Conservation (phyloP, 2,113 vertebrate species). For the Zosterops japonicus region DNA sequence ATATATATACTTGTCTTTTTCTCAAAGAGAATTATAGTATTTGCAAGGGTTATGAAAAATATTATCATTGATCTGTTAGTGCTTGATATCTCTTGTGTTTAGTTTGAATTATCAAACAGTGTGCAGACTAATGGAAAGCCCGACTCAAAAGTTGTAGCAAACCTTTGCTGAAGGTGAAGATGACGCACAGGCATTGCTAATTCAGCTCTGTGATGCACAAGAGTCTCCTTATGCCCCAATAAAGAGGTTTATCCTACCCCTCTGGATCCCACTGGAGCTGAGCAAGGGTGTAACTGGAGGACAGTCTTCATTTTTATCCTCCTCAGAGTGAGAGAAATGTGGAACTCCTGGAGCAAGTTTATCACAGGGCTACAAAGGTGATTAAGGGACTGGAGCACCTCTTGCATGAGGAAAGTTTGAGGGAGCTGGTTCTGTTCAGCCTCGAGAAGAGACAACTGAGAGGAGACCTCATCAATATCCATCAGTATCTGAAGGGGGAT, state of each 20-base stretch:
- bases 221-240: neutral
- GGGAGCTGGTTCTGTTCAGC: too few species aligned
- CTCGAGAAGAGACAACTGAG: too few species aligned
- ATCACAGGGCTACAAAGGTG: neutral
- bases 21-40: neutral
- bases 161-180: neutral
- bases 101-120: neutral
- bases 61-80: neutral
- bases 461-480: too few species aligned
- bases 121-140: neutral
- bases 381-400: neutral
- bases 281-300: accelerated
- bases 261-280: neutral
- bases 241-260: neutral
- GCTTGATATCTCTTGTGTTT: neutral
- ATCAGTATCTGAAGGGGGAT: too few species aligned
- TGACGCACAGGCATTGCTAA: neutral
- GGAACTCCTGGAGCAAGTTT: neutral
- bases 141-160: neutral
- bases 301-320: neutral
- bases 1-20: neutral
- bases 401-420: too few species aligned
- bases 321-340: neutral
- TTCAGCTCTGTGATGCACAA: neutral
- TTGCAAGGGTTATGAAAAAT: neutral